Conservation (phyloP, 2,888 invertebrate genomes). For the Leucoma salicis region DNA sequence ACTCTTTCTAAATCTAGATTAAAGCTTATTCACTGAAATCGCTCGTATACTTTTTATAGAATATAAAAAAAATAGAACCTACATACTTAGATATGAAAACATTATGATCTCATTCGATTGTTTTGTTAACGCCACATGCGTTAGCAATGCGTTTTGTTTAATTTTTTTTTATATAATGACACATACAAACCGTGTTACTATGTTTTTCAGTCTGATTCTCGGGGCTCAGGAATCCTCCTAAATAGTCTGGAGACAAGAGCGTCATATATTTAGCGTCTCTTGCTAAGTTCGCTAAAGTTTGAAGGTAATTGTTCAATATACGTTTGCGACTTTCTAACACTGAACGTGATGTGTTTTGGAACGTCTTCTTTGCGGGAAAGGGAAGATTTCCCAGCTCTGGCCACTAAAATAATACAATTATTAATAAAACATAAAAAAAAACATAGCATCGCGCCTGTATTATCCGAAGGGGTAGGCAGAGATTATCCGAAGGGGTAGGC, state of each 20-base stretch:
- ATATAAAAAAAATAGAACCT: too few species aligned
- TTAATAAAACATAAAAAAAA: background rate
- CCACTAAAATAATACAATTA: conserved; percentile 79
- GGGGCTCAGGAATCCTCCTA: conserved; percentile 73
- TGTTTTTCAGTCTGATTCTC: conserved; percentile 72
- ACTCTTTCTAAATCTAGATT: too few species aligned
- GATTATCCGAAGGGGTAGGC: too few species aligned
- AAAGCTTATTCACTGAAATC: too few species aligned
- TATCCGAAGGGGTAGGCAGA: too few species aligned
- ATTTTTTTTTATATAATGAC: too few species aligned
- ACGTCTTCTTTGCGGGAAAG: conserved; percentile 96
- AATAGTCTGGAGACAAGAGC: conserved; percentile 61
- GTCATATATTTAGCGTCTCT: conserved; percentile 65
- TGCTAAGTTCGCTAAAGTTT: conserved; percentile 79
- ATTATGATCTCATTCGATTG: too few species aligned
- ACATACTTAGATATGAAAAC: too few species aligned
- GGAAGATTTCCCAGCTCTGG: conserved; percentile 88
- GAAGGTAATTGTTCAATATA: conserved; percentile 91
- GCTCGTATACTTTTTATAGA: too few species aligned
- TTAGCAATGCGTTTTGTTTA: too few species aligned
- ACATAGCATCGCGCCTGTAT: too few species aligned
- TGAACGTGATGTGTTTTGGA: conserved; percentile 93
- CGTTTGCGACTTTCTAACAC: conserved; percentile 93
- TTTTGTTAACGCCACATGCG: too few species aligned
- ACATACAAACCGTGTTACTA: conserved; percentile 60